A percentile compares a stretch with the other conserved stretches of the same genome.
Conservation (phyloP, 2,888 invertebrate species). For the Ectobius pallidus region DNA sequence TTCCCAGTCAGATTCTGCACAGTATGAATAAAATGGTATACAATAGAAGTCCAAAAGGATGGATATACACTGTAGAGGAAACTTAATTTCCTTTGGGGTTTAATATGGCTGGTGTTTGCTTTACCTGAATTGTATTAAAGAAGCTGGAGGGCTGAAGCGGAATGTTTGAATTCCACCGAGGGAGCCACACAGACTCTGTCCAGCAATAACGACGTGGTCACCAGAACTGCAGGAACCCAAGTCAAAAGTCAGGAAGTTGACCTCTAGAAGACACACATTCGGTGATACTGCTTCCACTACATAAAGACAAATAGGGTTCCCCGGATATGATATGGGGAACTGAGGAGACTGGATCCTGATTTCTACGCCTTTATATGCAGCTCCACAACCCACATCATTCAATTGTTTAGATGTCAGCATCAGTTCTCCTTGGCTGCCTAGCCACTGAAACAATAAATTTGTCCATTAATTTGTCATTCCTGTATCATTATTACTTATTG, state of each 20-base stretch:
- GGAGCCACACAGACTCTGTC: constrained; percentile 29
- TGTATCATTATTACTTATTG: too few species aligned
- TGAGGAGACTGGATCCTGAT: constrained; percentile 33
- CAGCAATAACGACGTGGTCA: constrained; percentile 26
- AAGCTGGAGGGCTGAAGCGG: constrained; percentile 30
- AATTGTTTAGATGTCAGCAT: background rate
- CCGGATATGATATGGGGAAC: constrained; percentile 21
- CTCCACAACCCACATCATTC: constrained; percentile 19
- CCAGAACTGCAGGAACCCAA: constrained; percentile 30
- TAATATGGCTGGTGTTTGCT: background rate
- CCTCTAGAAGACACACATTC: constrained; percentile 30
- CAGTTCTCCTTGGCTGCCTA: too few species aligned
- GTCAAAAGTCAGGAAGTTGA: constrained; percentile 36
- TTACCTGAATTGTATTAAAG: constrained; percentile 31
- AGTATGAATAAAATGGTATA: too few species aligned
- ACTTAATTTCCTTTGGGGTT: background rate
- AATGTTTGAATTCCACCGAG: constrained; percentile 4
- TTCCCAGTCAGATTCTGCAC: too few species aligned
- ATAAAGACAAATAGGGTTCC: constrained; percentile 20
- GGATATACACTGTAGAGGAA: background rate
- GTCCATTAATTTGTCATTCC: too few species aligned
- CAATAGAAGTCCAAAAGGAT: too few species aligned
- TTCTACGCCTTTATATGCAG: background rate
- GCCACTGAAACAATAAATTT: too few species aligned
- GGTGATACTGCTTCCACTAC: constrained; percentile 21